Percentiles rank a stretch among this genome's conserved stretches.
phyloP scores from a whole-genome alignment of 2,888 invertebrate species.

The Cepaea hortensis region DNA sequence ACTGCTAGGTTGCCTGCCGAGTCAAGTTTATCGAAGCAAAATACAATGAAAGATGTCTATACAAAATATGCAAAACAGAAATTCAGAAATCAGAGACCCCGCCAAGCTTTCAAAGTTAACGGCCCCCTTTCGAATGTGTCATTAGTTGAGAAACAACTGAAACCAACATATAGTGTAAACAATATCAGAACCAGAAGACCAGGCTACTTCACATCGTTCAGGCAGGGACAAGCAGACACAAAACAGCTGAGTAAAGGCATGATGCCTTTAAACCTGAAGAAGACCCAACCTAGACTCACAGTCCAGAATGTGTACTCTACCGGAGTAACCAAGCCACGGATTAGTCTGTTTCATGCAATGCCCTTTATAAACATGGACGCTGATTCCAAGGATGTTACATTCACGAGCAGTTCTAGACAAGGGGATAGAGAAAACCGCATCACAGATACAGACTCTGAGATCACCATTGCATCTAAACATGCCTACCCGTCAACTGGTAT shows the following conservation, averaged over 20 bases:
- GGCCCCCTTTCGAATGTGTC: not conserved
- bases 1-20: not conserved
- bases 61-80: not conserved
- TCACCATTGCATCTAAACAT: no score
- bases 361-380: not conserved
- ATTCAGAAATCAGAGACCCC: not conserved
- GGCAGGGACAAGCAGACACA: not conserved
- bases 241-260: not conserved
- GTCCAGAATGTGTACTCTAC: not conserved
- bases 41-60: not conserved
- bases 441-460: not conserved
- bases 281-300: not conserved
- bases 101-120: no score
- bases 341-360: constrained; percentile 19
- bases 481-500: not conserved
- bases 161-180: not conserved
- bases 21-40: not conserved
- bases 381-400: not conserved
- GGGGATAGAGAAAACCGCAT: not conserved
- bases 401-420: not conserved
- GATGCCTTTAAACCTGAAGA: not conserved
- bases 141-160: not conserved
- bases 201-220: not conserved
- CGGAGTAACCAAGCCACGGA: constrained; percentile 10
- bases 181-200: not conserved